Evolutionary conservation across 2,113 vertebrate genomes (phyloP), one percentile per base, ranked within the genome.

Genomic region (Phrynosoma platyrhinos): DNA sequence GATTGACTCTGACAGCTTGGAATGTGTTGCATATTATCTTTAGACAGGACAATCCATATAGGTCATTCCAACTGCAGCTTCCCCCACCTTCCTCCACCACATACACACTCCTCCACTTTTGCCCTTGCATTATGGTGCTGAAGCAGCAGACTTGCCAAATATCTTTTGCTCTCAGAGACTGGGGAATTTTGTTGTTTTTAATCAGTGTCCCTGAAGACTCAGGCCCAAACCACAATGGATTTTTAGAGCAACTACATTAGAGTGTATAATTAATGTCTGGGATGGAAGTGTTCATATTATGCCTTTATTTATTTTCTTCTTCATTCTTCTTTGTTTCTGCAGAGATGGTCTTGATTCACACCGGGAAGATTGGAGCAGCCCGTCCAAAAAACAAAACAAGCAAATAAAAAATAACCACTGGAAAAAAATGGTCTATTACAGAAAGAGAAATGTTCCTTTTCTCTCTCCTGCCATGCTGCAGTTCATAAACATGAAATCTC

Each of bases 401-500:
- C 47, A 5, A 47, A 47, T 7, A 71, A 71, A 71, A 21, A 72
- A 6, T 71, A 7, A 47, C 58, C 7, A 55, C 25, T 47, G 25
- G 0, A 27, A 87, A 9, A 80, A 80, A 47, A 9, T 13, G 12
- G 14, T 36, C 20, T 53, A 5, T n/a, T 32, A 53, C 23, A 64
- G 25, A 58, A 71, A 40, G 30, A 20, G 52, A 83, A 55, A 53
- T 9, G 18, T 66, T 18, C 42, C 20, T 30, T 82, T 4, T 53
- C 27, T 32, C 53, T 72, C n/a, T 25, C 40, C 53, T 66, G 9
- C 5, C 4, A 5, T 53, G 30, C 27, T 64, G 27, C 30, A 64
- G 27, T 0, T 93, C 88, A 90, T 87, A 92, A 91, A 90, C 85
- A 62, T 47, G 62, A 82, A 75, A 86, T 91, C 90, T 83, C 86